Conservation (phyloP, 2,888 invertebrate genomes). For the Lasiommata megera region DNA sequence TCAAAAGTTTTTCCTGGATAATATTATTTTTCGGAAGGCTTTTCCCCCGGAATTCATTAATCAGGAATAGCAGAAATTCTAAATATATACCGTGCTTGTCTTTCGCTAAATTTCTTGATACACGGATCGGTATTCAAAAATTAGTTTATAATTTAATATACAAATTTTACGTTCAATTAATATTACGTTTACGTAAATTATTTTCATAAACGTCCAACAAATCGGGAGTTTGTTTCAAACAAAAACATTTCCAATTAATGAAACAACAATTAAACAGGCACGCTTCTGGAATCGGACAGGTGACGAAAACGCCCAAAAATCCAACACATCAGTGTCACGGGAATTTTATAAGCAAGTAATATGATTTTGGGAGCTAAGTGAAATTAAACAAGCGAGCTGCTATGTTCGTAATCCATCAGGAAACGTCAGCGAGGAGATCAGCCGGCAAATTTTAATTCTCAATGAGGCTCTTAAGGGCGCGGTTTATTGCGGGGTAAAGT, state of each 20-base stretch:
- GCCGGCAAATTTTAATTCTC: constrained; percentile 79
- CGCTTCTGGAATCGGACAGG: constrained; percentile 14
- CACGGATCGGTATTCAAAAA: too few species aligned
- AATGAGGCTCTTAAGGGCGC: constrained; percentile 71
- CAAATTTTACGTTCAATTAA: background rate
- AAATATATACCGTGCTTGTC: too few species aligned
- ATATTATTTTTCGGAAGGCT: too few species aligned
- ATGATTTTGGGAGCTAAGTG: constrained; percentile 24
- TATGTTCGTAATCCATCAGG: constrained; percentile 67
- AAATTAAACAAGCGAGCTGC: constrained; percentile 38
- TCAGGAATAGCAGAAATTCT: too few species aligned
- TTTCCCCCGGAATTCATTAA: too few species aligned
- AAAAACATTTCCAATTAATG: constrained; percentile 8
- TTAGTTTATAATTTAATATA: too few species aligned
- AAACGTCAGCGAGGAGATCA: constrained; percentile 71
- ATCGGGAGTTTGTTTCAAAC: background rate
- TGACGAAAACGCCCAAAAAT: constrained; percentile 19
- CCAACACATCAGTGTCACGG: constrained; percentile 26
- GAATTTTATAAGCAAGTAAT: constrained; percentile 36
- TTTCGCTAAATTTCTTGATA: too few species aligned
- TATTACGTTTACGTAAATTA: background rate
- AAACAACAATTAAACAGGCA: background rate
- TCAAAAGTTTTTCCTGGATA: too few species aligned
- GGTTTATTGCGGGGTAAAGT: constrained; percentile 73
- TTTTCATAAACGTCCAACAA: constrained; percentile 2